Conservation (phyloP, 2,888 invertebrate genomes). For the Sphaerophoria taeniata region DNA sequence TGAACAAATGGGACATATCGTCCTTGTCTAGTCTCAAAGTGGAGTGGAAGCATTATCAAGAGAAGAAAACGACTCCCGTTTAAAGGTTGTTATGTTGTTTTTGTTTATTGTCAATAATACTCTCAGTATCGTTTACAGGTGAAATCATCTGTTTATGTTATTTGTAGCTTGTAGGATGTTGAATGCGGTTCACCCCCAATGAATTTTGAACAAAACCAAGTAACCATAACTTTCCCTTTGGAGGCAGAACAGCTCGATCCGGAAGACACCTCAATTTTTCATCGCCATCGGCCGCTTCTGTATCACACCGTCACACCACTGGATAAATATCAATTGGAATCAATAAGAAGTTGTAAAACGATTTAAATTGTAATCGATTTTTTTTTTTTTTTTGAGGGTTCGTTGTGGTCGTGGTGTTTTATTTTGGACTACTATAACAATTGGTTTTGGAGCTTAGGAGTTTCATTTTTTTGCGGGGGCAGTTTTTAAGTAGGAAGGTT, state of each 20-base stretch:
- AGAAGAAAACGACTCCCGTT: constrained; percentile 21
- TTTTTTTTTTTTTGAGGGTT: constrained; percentile 16
- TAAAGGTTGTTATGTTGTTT: constrained; percentile 67
- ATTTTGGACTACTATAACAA: constrained; percentile 47
- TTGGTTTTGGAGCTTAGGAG: constrained; percentile 55
- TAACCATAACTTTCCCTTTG: background rate
- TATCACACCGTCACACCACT: constrained; percentile 33
- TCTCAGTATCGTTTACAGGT: constrained; percentile 69
- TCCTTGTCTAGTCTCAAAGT: constrained; percentile 1
- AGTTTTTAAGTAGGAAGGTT: constrained; percentile 14
- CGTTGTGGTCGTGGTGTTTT: constrained; percentile 22
- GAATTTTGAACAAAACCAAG: constrained; percentile 45
- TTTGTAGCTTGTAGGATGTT: constrained; percentile 25
- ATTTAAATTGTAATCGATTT: constrained; percentile 71
- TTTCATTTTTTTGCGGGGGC: constrained; percentile 4
- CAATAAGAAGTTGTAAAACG: constrained; percentile 74
- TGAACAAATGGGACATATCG: constrained; percentile 70
- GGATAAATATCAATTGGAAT: constrained; percentile 75
- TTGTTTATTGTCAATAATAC: constrained; percentile 58
- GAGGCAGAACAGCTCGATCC: background rate
- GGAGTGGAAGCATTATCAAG: constrained; percentile 22
- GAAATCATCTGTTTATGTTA: constrained; percentile 68
- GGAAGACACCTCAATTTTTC: constrained; percentile 69
- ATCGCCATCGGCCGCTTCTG: constrained; percentile 51
- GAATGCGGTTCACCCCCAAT: constrained; percentile 42